Evolutionary conservation across 2,888 invertebrate species (phyloP).

Genomic region (Ophonus ardosiacus): DNA sequence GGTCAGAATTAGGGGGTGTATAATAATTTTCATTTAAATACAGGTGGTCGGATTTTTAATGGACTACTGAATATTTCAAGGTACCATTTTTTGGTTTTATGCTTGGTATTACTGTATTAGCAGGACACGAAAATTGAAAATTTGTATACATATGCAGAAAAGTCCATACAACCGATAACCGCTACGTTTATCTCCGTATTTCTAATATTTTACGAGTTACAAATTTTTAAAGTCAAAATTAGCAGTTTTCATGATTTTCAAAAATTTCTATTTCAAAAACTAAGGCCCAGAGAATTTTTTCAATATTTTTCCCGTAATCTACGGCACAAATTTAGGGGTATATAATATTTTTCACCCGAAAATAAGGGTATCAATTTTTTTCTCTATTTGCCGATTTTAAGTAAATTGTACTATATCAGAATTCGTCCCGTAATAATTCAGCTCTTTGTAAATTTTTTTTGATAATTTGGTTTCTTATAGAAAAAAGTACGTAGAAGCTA

Average conservation of each 20-base stretch:
- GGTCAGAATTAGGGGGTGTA: too few species aligned
- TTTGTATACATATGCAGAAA: too few species aligned
- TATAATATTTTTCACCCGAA: background rate
- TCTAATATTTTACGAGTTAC: background rate
- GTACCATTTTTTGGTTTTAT: too few species aligned
- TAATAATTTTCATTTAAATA: too few species aligned
- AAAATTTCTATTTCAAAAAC: background rate
- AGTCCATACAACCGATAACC: too few species aligned
- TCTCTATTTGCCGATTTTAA: background rate
- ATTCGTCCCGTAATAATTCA: background rate
- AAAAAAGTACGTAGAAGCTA: background rate
- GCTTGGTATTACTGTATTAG: too few species aligned
- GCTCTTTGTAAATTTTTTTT: background rate
- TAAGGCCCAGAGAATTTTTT: background rate
- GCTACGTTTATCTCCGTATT: background rate
- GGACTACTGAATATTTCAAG: too few species aligned
- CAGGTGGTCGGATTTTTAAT: too few species aligned
- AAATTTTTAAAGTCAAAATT: background rate
- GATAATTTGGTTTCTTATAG: background rate
- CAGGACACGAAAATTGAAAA: too few species aligned
- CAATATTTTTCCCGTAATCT: too few species aligned
- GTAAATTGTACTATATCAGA: background rate
- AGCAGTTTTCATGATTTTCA: background rate
- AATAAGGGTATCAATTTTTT: background rate
- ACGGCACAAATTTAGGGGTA: background rate